Percentiles rank a stretch among this genome's conserved stretches.
Evolutionary conservation across 2,888 invertebrate genomes (phyloP).

Genomic region (Allygus modestus): DNA sequence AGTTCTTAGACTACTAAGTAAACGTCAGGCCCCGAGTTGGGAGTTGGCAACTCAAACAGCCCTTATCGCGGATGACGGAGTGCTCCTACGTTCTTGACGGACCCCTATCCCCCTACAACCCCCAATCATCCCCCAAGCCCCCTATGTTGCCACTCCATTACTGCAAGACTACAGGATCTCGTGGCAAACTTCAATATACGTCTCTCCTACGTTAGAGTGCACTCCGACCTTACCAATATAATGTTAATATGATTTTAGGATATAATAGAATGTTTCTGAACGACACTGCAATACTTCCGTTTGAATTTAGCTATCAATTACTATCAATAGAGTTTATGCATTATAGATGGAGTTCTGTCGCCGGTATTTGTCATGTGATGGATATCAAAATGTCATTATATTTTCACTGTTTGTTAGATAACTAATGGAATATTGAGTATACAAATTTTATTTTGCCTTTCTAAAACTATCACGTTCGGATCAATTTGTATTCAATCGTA

Average conservation of each 20-base stretch:
- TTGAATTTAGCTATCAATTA: not conserved
- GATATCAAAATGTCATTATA: too few species aligned
- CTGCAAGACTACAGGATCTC: not conserved
- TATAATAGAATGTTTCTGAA: not conserved
- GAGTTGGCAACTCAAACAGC: conserved; percentile 30
- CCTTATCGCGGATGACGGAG: conserved; percentile 18
- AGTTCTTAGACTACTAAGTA: conserved; percentile 29
- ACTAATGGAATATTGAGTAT: too few species aligned
- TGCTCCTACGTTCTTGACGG: conserved; percentile 22
- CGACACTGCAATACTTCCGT: not conserved
- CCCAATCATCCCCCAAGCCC: not conserved
- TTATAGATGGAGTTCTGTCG: too few species aligned
- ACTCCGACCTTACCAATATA: not conserved
- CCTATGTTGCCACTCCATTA: not conserved
- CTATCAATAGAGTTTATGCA: too few species aligned
- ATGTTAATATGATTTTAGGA: too few species aligned
- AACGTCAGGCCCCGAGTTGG: conserved; percentile 1
- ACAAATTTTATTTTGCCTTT: too few species aligned
- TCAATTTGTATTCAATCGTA: too few species aligned
- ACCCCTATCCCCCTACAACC: conserved; percentile 3
- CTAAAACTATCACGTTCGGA: too few species aligned
- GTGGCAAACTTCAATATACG: not conserved
- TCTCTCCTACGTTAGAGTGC: conserved; percentile 6
- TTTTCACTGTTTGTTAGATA: too few species aligned
- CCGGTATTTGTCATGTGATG: too few species aligned